phyloP scores from a whole-genome alignment of 2,888 invertebrate species.

The Iphiclides podalirius region DNA sequence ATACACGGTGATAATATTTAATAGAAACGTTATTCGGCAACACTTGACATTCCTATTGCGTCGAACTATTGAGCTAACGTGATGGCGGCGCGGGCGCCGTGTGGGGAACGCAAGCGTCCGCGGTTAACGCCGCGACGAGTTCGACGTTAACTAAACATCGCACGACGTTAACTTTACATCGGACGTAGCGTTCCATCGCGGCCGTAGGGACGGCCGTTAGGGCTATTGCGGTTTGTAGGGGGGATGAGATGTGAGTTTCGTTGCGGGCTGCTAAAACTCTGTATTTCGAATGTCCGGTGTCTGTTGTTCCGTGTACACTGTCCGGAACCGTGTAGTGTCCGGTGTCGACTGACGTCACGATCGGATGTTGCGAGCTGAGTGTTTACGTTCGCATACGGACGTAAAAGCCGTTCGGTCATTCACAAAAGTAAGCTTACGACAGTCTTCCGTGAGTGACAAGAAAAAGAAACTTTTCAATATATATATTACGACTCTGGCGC shows the following conservation, averaged over 20 bases:
- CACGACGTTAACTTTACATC: constrained; percentile 36
- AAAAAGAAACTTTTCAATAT: constrained; percentile 47
- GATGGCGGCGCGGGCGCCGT: constrained; percentile 59
- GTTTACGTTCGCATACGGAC: constrained; percentile 20
- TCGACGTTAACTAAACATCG: constrained; percentile 37
- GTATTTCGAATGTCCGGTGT: constrained; percentile 12
- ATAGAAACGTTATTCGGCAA: constrained; percentile 77
- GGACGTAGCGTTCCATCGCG: not conserved
- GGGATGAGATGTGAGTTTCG: not conserved
- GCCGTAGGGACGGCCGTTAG: not conserved
- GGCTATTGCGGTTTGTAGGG: not conserved
- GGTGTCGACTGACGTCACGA: not conserved
- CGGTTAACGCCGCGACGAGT: constrained; percentile 17
- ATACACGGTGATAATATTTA: constrained; percentile 75
- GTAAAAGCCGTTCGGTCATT: constrained; percentile 35
- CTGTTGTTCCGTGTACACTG: constrained; percentile 22
- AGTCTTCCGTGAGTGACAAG: constrained; percentile 65
- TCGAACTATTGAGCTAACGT: constrained; percentile 68
- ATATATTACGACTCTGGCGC: constrained; percentile 62
- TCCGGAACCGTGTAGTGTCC: constrained; percentile 17
- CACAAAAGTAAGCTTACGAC: constrained; percentile 60
- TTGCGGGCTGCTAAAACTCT: not conserved
- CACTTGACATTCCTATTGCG: constrained; percentile 72
- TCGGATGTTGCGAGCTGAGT: not conserved
- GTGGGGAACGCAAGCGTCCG: constrained; percentile 25